These are phyloP conservation scores for Ethmia dodecea DNA, from an alignment of 2,888 invertebrate genomes.

Conservation along the genomic window DNA sequence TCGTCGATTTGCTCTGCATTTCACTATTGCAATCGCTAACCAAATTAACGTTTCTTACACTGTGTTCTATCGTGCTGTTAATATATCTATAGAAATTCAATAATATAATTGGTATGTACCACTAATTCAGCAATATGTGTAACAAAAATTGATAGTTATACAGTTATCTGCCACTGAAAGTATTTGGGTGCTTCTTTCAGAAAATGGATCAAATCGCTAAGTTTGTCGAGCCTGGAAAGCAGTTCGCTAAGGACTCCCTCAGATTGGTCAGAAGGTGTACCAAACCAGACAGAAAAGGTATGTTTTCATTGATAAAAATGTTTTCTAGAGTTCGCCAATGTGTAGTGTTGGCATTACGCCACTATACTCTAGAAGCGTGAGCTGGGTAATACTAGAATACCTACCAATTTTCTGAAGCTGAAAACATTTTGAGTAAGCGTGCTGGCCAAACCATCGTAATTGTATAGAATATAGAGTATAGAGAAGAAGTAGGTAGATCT, in stretches of 20 bases:
- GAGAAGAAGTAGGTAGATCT: no score
- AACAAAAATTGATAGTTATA: no score
- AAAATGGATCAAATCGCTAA: conserved; percentile 98
- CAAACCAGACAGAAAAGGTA: conserved; percentile 99
- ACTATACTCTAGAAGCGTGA: conserved; percentile 1
- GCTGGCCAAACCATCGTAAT: no score
- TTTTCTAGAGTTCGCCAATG: not conserved
- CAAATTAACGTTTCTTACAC: not conserved
- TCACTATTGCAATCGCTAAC: conserved; percentile 4
- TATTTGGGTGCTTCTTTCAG: conserved; percentile 35
- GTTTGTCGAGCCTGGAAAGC: conserved; percentile 95
- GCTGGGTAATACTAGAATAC: no score
- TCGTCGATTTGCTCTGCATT: not conserved
- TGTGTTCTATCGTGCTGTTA: not conserved
- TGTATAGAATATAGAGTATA: no score
- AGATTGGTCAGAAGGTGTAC: conserved; percentile 99
- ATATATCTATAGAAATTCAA: conserved; percentile 1
- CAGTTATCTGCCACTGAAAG: no score
- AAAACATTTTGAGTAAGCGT: no score
- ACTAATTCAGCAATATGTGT: no score
- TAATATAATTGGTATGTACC: not conserved
- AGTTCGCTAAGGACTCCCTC: conserved; percentile 98
- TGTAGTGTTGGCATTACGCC: conserved; percentile 22
- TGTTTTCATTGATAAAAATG: conserved; percentile 8
- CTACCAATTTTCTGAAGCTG: no score